Percentiles rank a stretch among this genome's conserved stretches.
phyloP scores from a whole-genome alignment of 2,888 invertebrate species.

The Amphiduros pacificus region DNA sequence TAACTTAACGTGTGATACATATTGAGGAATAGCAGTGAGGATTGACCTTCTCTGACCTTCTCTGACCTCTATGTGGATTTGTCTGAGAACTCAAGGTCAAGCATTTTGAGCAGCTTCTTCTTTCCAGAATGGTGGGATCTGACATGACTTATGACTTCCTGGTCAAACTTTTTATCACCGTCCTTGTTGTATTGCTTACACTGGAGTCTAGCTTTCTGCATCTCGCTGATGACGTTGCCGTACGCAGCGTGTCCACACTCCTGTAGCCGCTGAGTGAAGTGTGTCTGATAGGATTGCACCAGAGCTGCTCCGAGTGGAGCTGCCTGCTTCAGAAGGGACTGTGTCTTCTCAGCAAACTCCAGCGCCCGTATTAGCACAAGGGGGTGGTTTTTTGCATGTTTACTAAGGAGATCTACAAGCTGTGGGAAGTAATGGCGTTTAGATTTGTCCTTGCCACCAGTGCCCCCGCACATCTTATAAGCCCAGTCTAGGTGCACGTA shows the following conservation, averaged over 20 bases:
- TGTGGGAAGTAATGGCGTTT: constrained; percentile 4
- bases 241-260: constrained; percentile 22
- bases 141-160: constrained; percentile 14
- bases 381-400: constrained; percentile 4
- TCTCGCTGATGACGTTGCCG: constrained; percentile 23
- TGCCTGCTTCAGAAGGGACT: constrained; percentile 8
- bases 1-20: no score
- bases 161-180: constrained; percentile 19
- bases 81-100: constrained; percentile 22
- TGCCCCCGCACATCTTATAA: constrained; percentile 12
- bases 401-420: constrained; percentile 5
- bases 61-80: no score
- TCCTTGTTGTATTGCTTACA: constrained; percentile 24
- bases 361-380: constrained; percentile 21
- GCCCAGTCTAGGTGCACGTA: constrained; percentile 21
- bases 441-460: constrained; percentile 4
- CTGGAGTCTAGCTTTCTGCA: constrained; percentile 21
- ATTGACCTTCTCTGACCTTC: no score
- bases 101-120: constrained; percentile 26
- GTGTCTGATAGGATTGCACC: constrained; percentile 14
- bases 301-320: constrained; percentile 15
- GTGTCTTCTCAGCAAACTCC: constrained; percentile 17
- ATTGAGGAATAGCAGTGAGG: no score
- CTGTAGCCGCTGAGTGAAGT: constrained; percentile 18
- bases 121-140: constrained; percentile 16